These are phyloP conservation scores for Amblyornis subalaris DNA, from an alignment of 2,113 vertebrate species.

Conservation along the genomic window DNA sequence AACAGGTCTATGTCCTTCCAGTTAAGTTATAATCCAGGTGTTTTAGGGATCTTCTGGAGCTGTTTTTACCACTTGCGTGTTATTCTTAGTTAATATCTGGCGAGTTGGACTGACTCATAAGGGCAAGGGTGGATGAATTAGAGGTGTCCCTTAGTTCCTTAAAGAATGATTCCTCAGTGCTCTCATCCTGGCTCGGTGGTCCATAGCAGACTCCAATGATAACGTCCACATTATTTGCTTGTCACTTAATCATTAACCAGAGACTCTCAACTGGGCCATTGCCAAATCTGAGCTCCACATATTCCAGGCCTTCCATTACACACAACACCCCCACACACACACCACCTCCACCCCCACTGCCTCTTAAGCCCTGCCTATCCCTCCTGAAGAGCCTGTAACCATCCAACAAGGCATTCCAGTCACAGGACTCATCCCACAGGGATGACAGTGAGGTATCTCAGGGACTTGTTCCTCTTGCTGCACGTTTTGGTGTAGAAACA, in stretches of 20 bases:
- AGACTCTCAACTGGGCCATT: background rate
- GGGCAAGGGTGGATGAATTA: background rate
- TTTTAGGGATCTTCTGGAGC: background rate
- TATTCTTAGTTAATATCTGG: background rate
- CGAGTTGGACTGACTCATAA: background rate
- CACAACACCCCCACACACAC: background rate
- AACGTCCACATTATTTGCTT: background rate
- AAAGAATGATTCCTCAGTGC: background rate
- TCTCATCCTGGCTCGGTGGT: background rate
- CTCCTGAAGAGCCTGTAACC: background rate
- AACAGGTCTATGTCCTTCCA: background rate
- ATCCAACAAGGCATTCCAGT: background rate
- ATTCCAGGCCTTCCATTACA: background rate
- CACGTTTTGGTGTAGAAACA: background rate
- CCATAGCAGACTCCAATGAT: background rate
- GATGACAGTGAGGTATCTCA: background rate
- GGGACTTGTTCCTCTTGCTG: background rate
- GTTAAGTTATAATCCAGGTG: background rate
- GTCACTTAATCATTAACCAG: background rate
- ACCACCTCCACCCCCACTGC: background rate
- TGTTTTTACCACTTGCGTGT: background rate
- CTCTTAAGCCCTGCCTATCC: background rate
- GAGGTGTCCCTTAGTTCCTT: background rate
- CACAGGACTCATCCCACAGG: background rate
- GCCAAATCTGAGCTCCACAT: background rate